Percentiles rank a stretch among this genome's conserved stretches.
Evolutionary conservation across 2,113 vertebrate genomes (phyloP).

Genomic region (Potamarius usumacintae): DNA sequence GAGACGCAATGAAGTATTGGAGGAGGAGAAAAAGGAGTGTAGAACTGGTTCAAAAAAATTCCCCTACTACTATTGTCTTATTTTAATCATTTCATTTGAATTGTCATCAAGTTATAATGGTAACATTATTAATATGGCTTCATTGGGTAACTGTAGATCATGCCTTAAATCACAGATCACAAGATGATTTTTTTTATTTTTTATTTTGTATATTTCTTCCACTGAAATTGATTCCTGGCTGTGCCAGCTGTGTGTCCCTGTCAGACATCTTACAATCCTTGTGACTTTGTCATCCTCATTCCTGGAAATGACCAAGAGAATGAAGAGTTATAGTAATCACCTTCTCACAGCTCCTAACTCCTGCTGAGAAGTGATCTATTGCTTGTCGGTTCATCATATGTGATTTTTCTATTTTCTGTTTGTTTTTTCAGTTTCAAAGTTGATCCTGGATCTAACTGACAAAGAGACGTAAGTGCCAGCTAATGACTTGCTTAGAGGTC

Average conservation of each 20-base stretch:
- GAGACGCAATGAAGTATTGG: not conserved
- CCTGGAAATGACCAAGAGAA: not conserved
- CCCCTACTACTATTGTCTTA: not conserved
- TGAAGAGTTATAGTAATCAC: not conserved
- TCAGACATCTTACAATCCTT: not conserved
- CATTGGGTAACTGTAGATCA: not conserved
- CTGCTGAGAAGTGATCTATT: not conserved
- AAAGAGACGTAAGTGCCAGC: constrained; percentile 80
- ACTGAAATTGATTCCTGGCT: not conserved
- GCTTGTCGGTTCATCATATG: not conserved
- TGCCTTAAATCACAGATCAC: not conserved
- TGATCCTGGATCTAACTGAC: constrained; percentile 89
- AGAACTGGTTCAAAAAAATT: not conserved
- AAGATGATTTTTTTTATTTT: not conserved
- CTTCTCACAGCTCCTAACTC: not conserved
- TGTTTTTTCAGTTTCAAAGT: constrained; percentile 78
- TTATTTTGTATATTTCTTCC: not conserved
- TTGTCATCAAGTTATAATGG: not conserved
- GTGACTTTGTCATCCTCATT: not conserved
- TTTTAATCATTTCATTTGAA: not conserved
- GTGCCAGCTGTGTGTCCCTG: no score
- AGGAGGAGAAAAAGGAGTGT: not conserved
- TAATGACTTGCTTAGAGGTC: not conserved
- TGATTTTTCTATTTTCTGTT: not conserved
- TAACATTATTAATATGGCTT: not conserved